These are phyloP conservation scores for Enchytraeus crypticus DNA, from an alignment of 2,888 invertebrate genomes.

Conservation along the genomic window DNA sequence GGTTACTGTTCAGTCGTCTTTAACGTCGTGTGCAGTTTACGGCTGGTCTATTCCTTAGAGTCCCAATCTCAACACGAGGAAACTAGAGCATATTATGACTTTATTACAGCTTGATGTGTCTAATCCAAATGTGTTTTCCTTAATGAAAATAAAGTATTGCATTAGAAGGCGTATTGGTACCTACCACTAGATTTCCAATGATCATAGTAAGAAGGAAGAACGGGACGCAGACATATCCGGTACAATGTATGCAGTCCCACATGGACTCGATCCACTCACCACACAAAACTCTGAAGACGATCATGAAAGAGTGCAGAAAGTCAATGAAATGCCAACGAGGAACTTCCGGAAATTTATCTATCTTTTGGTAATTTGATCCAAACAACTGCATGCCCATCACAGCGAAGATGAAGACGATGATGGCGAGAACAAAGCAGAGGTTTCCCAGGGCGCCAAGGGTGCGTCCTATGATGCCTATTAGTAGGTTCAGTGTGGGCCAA, in stretches of 20 bases:
- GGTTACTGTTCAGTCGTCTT: too few relatives aligned
- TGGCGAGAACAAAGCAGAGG: slow-evolving; percentile 92
- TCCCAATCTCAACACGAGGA: too few relatives aligned
- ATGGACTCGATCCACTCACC: slow-evolving; percentile 99
- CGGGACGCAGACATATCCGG: slow-evolving; percentile 81
- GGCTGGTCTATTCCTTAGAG: not conserved
- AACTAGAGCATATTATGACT: too few relatives aligned
- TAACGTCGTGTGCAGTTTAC: too few relatives aligned
- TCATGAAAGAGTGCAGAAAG: slow-evolving; percentile 99
- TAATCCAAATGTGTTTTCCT: too few relatives aligned
- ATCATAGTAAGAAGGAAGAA: slow-evolving; percentile 97
- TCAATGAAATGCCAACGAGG: slow-evolving; percentile 96
- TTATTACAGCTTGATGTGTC: too few relatives aligned
- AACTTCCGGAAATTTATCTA: slow-evolving; percentile 50
- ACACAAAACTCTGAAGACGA: slow-evolving; percentile 92
- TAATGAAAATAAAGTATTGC: too few relatives aligned
- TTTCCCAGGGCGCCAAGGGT: slow-evolving; percentile 93
- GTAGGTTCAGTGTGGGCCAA: slow-evolving; percentile 94
- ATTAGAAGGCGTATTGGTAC: slow-evolving; percentile 50
- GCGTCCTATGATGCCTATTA: slow-evolving; percentile 95
- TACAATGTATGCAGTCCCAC: slow-evolving; percentile 97
- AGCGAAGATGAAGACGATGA: slow-evolving; percentile 98
- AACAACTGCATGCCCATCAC: slow-evolving; percentile 99
- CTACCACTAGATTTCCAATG: slow-evolving; percentile 95
- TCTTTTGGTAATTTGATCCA: slow-evolving; percentile 69